Percentiles rank a stretch among this genome's conserved stretches.
Evolutionary conservation across 2,888 invertebrate species (phyloP).

Genomic region (Prostheceraeus crozeri): DNA sequence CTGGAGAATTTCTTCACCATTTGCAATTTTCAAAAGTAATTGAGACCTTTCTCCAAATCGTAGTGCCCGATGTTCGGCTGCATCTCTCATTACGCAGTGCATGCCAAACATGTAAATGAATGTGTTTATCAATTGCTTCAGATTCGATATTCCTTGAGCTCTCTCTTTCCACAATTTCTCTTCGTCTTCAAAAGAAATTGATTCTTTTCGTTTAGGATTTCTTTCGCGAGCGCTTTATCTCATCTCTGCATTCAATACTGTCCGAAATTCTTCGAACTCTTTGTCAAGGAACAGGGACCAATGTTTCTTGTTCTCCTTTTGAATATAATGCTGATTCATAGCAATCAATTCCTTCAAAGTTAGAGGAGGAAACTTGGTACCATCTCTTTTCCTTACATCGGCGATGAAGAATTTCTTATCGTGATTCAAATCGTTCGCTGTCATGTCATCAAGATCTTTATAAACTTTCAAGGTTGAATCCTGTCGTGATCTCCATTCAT

Average conservation of each 20-base stretch:
- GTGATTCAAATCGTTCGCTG: slow-evolving; percentile 10
- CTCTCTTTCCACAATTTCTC: not conserved
- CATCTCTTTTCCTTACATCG: slow-evolving; percentile 16
- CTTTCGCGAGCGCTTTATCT: slow-evolving; percentile 12
- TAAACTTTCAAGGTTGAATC: not conserved
- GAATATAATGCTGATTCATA: slow-evolving; percentile 12
- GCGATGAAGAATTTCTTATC: slow-evolving; percentile 9
- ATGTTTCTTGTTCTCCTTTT: not conserved
- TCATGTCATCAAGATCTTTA: slow-evolving; percentile 23
- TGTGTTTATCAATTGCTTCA: slow-evolving; percentile 7
- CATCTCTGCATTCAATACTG: slow-evolving; percentile 4
- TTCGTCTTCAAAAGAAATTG: slow-evolving; percentile 9
- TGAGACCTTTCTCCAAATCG: too few relatives aligned
- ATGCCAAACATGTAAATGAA: slow-evolving; percentile 3
- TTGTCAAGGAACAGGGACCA: slow-evolving; percentile 10
- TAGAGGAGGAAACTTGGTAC: not conserved
- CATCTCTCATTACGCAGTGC: too few relatives aligned
- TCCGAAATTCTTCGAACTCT: slow-evolving; percentile 10
- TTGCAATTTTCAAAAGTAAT: too few relatives aligned
- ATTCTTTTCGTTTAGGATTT: slow-evolving; percentile 14
- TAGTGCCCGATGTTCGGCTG: too few relatives aligned
- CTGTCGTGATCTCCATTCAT: not conserved
- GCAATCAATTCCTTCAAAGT: slow-evolving; percentile 16
- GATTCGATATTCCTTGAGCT: not conserved
- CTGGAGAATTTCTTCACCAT: not conserved